These are phyloP conservation scores for Drosophila repletoides DNA, from an alignment of 1,140 invertebrate species.

Conservation along the genomic window DNA sequence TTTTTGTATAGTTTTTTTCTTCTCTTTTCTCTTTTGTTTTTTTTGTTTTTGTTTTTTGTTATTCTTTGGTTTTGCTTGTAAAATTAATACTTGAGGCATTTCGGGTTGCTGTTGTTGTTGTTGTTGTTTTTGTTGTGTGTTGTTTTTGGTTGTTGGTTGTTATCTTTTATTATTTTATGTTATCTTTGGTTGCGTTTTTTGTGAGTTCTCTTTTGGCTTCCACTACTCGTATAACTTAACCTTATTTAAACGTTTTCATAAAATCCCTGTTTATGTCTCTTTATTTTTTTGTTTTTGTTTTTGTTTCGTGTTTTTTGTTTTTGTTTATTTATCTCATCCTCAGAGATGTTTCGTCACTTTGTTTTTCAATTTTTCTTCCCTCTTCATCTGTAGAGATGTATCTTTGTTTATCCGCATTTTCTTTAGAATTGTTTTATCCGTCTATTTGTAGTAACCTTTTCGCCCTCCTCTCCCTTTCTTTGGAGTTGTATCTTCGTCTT, in stretches of 20 bases:
- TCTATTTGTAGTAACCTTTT: neutral
- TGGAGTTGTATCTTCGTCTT: neutral
- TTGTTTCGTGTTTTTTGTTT: neutral
- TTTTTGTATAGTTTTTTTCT: neutral
- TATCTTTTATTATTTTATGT: slow-evolving; percentile 25
- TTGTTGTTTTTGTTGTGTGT: slow-evolving; percentile 13
- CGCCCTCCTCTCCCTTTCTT: neutral
- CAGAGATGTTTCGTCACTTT: neutral
- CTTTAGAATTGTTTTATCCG: neutral
- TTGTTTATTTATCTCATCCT: neutral
- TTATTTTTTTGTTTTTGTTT: neutral
- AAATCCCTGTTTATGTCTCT: slow-evolving; percentile 52
- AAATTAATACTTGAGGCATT: slow-evolving; percentile 69
- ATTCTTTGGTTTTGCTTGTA: slow-evolving; percentile 33
- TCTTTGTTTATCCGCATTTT: neutral
- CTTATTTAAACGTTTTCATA: slow-evolving; percentile 48
- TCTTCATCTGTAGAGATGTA: neutral
- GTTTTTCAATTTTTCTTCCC: neutral
- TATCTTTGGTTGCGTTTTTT: slow-evolving; percentile 56
- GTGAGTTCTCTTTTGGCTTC: slow-evolving; percentile 30
- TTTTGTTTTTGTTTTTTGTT: slow-evolving; percentile 1
- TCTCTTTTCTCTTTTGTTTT: neutral
- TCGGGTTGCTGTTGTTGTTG: slow-evolving; percentile 56
- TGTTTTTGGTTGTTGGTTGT: slow-evolving; percentile 31
- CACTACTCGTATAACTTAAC: slow-evolving; percentile 21